Conservation (phyloP, 2,888 invertebrate species). For the Myopa tessellatipennis region DNA sequence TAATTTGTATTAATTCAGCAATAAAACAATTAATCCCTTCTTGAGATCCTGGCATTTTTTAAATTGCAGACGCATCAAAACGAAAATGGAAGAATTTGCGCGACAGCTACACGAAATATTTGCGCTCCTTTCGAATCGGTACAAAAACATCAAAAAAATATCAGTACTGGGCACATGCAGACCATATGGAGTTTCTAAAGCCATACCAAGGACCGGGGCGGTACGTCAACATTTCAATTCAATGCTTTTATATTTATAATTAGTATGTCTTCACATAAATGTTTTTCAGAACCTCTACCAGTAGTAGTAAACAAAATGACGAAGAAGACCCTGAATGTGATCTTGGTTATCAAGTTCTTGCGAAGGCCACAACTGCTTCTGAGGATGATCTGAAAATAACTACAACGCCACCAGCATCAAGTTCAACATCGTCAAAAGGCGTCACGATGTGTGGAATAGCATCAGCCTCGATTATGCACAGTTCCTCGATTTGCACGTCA, state of each 20-base stretch:
- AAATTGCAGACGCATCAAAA: slow-evolving; percentile 63
- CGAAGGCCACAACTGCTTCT: slow-evolving; percentile 55
- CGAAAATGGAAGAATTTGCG: slow-evolving; percentile 68
- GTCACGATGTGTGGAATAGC: slow-evolving; percentile 40
- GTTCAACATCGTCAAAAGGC: slow-evolving; percentile 42
- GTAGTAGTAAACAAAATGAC: slow-evolving; percentile 57
- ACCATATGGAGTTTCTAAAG: slow-evolving; percentile 67
- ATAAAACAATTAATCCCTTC: not conserved
- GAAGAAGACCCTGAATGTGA: slow-evolving; percentile 65
- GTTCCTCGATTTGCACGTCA: slow-evolving; percentile 46
- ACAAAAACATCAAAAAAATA: slow-evolving; percentile 67
- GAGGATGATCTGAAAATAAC: slow-evolving; percentile 59
- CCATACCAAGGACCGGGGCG: slow-evolving; percentile 67
- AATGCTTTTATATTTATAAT: not conserved
- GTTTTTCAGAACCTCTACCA: slow-evolving; percentile 54
- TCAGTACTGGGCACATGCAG: slow-evolving; percentile 68
- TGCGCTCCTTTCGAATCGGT: slow-evolving; percentile 66
- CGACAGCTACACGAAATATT: slow-evolving; percentile 68
- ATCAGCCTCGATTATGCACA: slow-evolving; percentile 33
- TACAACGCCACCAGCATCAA: slow-evolving; percentile 34
- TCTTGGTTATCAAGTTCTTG: slow-evolving; percentile 63
- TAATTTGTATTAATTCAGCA: not conserved
- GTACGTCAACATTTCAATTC: slow-evolving; percentile 48
- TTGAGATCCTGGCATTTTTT: not conserved
- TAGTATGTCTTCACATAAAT: not conserved